These are phyloP conservation scores for Helicorthomorpha holstii DNA, from an alignment of 1,140 invertebrate genomes.

Conservation along the genomic window DNA sequence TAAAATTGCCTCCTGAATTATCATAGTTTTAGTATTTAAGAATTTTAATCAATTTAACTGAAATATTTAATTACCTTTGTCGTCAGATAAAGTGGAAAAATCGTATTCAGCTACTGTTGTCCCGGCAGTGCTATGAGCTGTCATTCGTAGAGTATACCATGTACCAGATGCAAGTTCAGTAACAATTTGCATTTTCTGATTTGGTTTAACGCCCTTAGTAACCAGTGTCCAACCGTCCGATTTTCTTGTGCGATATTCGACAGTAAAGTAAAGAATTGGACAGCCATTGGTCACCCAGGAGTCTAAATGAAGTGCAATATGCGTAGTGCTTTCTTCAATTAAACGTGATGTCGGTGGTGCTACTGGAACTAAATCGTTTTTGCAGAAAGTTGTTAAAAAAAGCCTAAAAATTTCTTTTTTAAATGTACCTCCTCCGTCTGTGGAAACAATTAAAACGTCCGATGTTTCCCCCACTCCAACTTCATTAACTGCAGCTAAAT, in stretches of 20 bases:
- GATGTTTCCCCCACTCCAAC: constrained; percentile 25
- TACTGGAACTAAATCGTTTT: constrained; percentile 1
- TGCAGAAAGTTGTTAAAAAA: background rate
- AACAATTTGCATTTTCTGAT: background rate
- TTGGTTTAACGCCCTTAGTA: background rate
- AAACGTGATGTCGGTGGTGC: background rate
- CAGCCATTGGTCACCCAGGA: constrained; percentile 65
- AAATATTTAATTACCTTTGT: background rate
- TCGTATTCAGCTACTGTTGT: background rate
- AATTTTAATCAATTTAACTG: background rate
- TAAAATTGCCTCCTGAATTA: background rate
- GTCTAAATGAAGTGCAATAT: constrained; percentile 18
- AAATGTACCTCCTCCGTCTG: constrained; percentile 25
- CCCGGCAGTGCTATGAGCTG: background rate
- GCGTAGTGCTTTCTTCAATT: background rate
- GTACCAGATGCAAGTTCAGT: background rate
- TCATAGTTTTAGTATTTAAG: background rate
- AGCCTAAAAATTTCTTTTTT: background rate
- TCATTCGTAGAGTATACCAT: background rate
- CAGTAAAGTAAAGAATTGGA: constrained; percentile 39
- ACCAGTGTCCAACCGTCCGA: background rate
- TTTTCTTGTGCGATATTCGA: constrained; percentile 34
- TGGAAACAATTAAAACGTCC: constrained; percentile 22
- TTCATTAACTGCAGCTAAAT: constrained; percentile 25
- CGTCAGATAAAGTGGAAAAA: background rate